Base-by-base conservation (phyloP, 2,888 invertebrate genomes). In the Drosophila parthenogenetica region DNA sequence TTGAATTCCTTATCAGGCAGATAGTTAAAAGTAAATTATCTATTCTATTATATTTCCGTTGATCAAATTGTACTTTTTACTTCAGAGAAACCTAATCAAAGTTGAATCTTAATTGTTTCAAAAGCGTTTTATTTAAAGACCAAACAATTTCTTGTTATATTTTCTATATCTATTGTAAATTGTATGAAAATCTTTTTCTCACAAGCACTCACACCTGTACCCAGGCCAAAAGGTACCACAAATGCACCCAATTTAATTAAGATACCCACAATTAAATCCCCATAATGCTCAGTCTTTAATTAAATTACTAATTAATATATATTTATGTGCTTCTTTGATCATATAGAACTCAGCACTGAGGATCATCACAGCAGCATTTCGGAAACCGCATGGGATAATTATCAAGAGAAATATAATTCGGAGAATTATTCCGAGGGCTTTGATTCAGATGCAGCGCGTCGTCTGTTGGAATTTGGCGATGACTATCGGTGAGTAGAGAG, bases 351-450 rank as follows among this genome's bases (percentile, higher is more conserved):
- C 69, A 94, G 94, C 22, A 94, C 95, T 0, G 96, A 96, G 90
- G 95, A 95, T 89, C 95, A 96, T 79, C 91, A 91, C 53, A 95
- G 95, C 88, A 97, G 96, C 89, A 95, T 97, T 91, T 97, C 97
- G 1, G 98, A 98, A 92, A 96, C 97, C 87, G 97, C 97, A 50
- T 98, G 98, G 98, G 98, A 98, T 92, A 97, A 96, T 92, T 98
- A 98, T 93, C 98, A 97, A 96, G 97, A 97, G 91, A 97, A 97
- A 92, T 98, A 98, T 92, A 95, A 96, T 92, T 97, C 97, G 42
- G 98, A 98, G 91, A 95, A 96, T 25, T 97, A 97, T 92, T 97
- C 97, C 64, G 98, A 98, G 93, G 94, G 95, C 49, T 94, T 95
- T 3, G 97, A 98, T 91, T 95, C 97, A 1, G 97, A 97, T 92